Evolutionary conservation across 2,797 vertebrate species (phyloP), one percentile per base, ranked within the genome.

Genomic region (Sylvilagus floridanus): DNA sequence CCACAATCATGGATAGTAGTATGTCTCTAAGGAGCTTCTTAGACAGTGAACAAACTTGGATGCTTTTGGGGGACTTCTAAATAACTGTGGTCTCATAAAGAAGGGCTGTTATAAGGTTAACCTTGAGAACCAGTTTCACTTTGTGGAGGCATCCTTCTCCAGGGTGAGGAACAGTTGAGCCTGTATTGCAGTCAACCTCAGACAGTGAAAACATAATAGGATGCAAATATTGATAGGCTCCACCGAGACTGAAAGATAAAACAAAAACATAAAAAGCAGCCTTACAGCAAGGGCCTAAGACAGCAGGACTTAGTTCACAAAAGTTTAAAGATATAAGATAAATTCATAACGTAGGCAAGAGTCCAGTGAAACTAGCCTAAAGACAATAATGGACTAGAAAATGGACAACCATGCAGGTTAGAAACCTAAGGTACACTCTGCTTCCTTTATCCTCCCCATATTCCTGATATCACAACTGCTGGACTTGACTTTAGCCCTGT

Each of bases 41-140:
- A 63, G n/a, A 95, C 12, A 91, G 47, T 76, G 37, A 65, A 93
- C 84, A 84, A 63, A 84, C 4, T 22, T 92, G 35, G 69, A 79
- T 91, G 60, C 4, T 85, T 94, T 90, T n/a, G 22, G 69, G 26
- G 22, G 11, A 2, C 1, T 21, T 62, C 63, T 13, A 91, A 66
- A 88, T 63, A 92, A 69, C 60, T 71, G n/a, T 24, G 22, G 35
- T 87, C 47, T 92, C 47, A 75, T 92, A 82, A 88, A 92, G 17
- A 91, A 32, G 7, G 17, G 13, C 7, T 84, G 37, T 90, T 66
- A 0, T 5, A 95, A 94, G 54, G 2, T 17, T 66, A 75, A 13
- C 28, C 62, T 71, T 91, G 54, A 94, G n/a, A 78, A 93, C 28
- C 77, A 7, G 91, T 75, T 68, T 91, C n/a, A 30, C 2, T 84